Evolutionary conservation across 1,140 invertebrate species (phyloP).

Genomic region (Zelostemma sp.): DNA sequence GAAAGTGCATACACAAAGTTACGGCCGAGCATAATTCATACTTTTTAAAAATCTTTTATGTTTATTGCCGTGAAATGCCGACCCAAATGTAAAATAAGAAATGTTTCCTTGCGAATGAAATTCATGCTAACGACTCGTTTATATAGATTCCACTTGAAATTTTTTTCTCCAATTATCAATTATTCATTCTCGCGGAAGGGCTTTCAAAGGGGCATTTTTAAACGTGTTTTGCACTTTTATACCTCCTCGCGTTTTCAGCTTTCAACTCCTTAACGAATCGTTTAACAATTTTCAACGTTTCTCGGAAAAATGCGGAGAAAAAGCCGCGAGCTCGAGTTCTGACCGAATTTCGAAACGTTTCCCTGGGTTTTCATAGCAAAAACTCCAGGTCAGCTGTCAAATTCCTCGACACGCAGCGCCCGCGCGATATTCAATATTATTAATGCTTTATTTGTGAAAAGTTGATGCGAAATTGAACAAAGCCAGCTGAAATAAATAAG

Average conservation of each 20-base stretch:
- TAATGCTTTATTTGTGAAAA: no score
- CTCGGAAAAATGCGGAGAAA: background rate
- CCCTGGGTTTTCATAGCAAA: background rate
- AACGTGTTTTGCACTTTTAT: no score
- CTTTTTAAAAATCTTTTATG: constrained; percentile 3
- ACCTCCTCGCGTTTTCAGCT: background rate
- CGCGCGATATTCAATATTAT: no score
- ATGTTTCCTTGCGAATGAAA: background rate
- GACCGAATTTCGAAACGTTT: background rate
- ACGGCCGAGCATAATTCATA: background rate
- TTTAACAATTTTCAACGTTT: no score
- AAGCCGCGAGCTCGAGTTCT: no score
- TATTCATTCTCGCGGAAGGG: background rate
- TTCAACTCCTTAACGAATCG: background rate
- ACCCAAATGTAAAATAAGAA: background rate
- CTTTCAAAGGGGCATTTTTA: no score
- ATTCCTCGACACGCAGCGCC: background rate
- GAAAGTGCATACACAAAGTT: background rate
- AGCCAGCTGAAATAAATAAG: no score
- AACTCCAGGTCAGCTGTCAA: no score
- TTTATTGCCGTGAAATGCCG: background rate
- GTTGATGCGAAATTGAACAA: no score
- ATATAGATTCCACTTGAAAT: background rate
- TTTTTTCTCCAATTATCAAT: background rate
- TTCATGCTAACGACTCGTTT: background rate